Evolutionary conservation across 2,888 invertebrate species (phyloP), one percentile per base, ranked within the genome.

Genomic region (Cartodere bifasciata): DNA sequence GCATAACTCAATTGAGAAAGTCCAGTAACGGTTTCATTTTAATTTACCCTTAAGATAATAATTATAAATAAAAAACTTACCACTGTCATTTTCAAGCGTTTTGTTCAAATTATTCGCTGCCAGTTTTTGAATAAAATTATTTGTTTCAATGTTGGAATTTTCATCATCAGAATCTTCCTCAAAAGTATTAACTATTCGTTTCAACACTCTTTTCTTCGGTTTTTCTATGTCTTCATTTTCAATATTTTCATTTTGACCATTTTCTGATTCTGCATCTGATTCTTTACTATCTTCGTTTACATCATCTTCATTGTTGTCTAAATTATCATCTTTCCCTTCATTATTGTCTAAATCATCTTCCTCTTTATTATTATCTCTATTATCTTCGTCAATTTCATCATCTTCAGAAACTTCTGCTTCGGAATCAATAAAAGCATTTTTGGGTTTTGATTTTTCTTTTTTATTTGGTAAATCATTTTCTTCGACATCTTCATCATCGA

Each of bases 401-500:
- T 46, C 47, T 34, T 37, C 42, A 37, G 44, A 51, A 31, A 50
- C 52, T 14, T 50, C 52, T 39, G 41, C 52, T 43, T 58, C 56
- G 29, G 54, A 53, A 36, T 58, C 54, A 11, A 59, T 33, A 44
- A 56, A 57, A 14, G 33, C 45, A 26, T 49, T 51, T 35, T 53
- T 53, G 22, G 34, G 37, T 32, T 35, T 38, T 23, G 38, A 29
- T 38, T 46, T 45, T 32, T 48, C 40, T 13, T 33, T 40, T 42
- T 16, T 43, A 34, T 60, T 54, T 25, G n/a, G n/a, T n/a, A 62
- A 63, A 36, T 57, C 55, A 25, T 64, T 65, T 23, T 70, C 70
- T 43, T 69, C 68, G 31, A 50, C 53, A 24, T 64, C 62, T 38
- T 68, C 67, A 32, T 65, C 63, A 14, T 64, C 55, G 22, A 58